Conservation (phyloP, 2,797 vertebrate species). For the Pogonophryne albipinna region DNA sequence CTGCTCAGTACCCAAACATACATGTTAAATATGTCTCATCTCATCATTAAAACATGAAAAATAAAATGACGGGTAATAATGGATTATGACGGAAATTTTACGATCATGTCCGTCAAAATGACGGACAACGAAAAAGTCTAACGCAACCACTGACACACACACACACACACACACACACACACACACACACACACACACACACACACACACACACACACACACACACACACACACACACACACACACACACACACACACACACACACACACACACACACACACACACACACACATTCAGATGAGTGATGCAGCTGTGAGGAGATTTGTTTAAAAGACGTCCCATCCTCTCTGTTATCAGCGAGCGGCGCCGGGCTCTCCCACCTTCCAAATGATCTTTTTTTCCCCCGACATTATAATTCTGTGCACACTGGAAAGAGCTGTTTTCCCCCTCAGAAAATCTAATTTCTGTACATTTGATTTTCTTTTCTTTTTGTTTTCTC, state of each 20-base stretch:
- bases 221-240: neutral
- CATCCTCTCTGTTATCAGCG: constrained; percentile 55
- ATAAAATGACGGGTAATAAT: too few species aligned
- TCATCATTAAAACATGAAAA: too few species aligned
- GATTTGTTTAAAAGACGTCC: constrained; percentile 59
- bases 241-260: constrained; percentile 21
- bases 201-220: constrained; percentile 8
- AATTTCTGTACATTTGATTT: constrained; percentile 80
- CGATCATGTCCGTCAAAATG: too few species aligned
- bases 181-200: constrained; percentile 14
- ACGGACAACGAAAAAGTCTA: too few species aligned
- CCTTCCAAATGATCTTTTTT: constrained; percentile 53
- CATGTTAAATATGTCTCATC: too few species aligned
- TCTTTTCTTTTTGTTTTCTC: constrained; percentile 76
- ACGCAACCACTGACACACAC: too few species aligned
- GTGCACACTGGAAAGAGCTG: constrained; percentile 50
- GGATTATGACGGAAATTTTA: too few species aligned
- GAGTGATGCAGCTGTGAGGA: constrained; percentile 52
- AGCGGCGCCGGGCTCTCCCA: constrained; percentile 13
- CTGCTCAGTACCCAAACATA: too few species aligned
- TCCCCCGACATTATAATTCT: constrained; percentile 70
- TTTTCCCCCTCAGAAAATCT: constrained; percentile 67
- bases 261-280: constrained; percentile 18
- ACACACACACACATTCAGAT: constrained; percentile 25
- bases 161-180: too few species aligned